Conservation (phyloP, 2,888 invertebrate species). For the Volucella zonaria region DNA sequence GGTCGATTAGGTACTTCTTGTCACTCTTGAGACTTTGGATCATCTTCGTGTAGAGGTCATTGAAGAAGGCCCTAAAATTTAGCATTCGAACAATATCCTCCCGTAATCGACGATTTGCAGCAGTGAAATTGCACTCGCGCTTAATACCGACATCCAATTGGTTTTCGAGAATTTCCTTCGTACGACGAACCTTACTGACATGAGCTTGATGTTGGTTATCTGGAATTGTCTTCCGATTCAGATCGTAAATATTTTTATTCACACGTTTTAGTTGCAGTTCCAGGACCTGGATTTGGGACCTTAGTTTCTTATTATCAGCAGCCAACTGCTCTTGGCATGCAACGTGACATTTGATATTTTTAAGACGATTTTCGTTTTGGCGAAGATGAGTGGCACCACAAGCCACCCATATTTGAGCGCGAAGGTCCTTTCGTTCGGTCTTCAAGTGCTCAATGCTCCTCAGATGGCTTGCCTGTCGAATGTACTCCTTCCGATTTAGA, state of each 20-base stretch:
- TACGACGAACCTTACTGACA: slow-evolving; percentile 77
- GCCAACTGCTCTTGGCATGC: slow-evolving; percentile 79
- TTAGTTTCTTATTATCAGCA: slow-evolving; percentile 78
- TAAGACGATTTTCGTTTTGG: slow-evolving; percentile 76
- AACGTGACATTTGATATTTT: slow-evolving; percentile 79
- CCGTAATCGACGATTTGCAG: slow-evolving; percentile 78
- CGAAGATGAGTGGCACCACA: slow-evolving; percentile 77
- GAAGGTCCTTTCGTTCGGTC: slow-evolving; percentile 79
- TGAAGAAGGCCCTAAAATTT: slow-evolving; percentile 79
- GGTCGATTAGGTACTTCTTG: slow-evolving; percentile 80
- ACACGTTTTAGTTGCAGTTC: slow-evolving; percentile 79
- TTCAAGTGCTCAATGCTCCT: slow-evolving; percentile 78
- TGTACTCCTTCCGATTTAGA: slow-evolving; percentile 79
- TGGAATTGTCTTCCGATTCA: slow-evolving; percentile 80
- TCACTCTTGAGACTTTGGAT: slow-evolving; percentile 80
- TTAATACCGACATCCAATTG: slow-evolving; percentile 80
- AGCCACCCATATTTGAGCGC: slow-evolving; percentile 81
- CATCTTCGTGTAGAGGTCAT: slow-evolving; percentile 80
- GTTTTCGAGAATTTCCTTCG: slow-evolving; percentile 79
- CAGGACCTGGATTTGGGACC: slow-evolving; percentile 78
- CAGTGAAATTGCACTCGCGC: slow-evolving; percentile 80
- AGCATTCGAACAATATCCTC: slow-evolving; percentile 79
- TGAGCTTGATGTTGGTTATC: slow-evolving; percentile 80
- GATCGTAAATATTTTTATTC: slow-evolving; percentile 79
- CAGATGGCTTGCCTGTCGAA: slow-evolving; percentile 78